Evolutionary conservation across 2,888 invertebrate genomes (phyloP).

Genomic region (Balanococcus diminutus): DNA sequence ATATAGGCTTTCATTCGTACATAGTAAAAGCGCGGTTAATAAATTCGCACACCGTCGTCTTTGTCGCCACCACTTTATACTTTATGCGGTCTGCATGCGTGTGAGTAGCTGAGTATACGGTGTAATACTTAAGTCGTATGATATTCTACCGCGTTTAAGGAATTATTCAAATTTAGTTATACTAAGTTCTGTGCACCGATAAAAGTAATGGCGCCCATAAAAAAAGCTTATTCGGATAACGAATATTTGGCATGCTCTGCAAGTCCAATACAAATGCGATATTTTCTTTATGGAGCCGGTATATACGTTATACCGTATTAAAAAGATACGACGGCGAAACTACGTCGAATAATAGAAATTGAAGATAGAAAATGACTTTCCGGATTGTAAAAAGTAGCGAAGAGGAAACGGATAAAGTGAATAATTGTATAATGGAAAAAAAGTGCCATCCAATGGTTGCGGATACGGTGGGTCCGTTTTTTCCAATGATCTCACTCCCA

Average conservation of each 20-base stretch:
- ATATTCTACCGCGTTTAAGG: conserved; percentile 24
- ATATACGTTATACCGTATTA: conserved; percentile 24
- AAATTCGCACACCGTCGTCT: background rate
- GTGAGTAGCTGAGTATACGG: background rate
- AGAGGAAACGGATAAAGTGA: conserved; percentile 54
- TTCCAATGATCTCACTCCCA: conserved; percentile 39
- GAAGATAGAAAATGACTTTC: conserved; percentile 53
- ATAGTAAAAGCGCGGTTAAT: background rate
- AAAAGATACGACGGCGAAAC: conserved; percentile 41
- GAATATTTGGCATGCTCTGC: conserved; percentile 40
- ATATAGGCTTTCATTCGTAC: background rate
- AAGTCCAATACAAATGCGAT: conserved; percentile 47
- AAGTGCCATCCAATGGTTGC: conserved; percentile 49
- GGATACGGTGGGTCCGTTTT: conserved; percentile 52
- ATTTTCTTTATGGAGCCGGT: conserved; percentile 36
- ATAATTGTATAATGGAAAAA: conserved; percentile 54
- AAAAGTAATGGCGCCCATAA: conserved; percentile 46
- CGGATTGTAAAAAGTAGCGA: conserved; percentile 55
- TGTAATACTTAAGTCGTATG: conserved; percentile 12
- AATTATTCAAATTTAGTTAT: conserved; percentile 49
- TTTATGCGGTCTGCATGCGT: background rate
- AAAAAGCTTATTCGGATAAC: conserved; percentile 46
- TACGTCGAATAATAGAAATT: conserved; percentile 52
- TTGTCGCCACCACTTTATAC: background rate
- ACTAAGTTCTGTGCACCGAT: conserved; percentile 41